These are phyloP conservation scores for Poliocrania exsul DNA, from an alignment of 2,797 vertebrate species.

Conservation along the genomic window DNA sequence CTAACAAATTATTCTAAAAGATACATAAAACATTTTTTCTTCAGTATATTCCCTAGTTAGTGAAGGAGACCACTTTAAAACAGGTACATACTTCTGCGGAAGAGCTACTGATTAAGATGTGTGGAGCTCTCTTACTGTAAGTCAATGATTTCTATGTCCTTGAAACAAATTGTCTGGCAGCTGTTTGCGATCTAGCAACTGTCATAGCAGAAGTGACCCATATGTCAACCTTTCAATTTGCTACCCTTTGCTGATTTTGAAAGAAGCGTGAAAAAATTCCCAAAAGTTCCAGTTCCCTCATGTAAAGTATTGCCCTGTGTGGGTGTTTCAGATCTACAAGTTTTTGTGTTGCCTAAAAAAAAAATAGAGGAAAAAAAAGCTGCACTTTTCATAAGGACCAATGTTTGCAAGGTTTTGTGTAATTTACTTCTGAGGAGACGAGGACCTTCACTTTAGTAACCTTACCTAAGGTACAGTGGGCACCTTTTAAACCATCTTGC, in stretches of 20 bases:
- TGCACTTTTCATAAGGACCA: neutral
- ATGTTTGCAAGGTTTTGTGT: neutral
- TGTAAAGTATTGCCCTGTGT: neutral
- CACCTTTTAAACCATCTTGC: neutral
- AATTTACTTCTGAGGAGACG: neutral
- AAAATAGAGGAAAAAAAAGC: no score
- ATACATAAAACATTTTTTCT: neutral
- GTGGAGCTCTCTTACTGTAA: neutral
- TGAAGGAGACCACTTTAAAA: neutral
- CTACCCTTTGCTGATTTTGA: neutral
- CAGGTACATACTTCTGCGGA: neutral
- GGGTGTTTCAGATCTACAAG: neutral
- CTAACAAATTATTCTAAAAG: neutral
- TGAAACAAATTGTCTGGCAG: neutral
- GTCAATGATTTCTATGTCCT: neutral
- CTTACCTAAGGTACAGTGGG: neutral
- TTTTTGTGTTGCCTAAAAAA: neutral
- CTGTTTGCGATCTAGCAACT: neutral
- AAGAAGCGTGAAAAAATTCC: neutral
- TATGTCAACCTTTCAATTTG: neutral
- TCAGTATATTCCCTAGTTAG: neutral
- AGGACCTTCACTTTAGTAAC: neutral
- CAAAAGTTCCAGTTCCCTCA: neutral
- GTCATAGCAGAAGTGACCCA: conserved; percentile 8
- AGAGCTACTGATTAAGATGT: neutral